Evolutionary conservation across 2,797 vertebrate species (phyloP).

Genomic region (Sphaeramia orbicularis): DNA sequence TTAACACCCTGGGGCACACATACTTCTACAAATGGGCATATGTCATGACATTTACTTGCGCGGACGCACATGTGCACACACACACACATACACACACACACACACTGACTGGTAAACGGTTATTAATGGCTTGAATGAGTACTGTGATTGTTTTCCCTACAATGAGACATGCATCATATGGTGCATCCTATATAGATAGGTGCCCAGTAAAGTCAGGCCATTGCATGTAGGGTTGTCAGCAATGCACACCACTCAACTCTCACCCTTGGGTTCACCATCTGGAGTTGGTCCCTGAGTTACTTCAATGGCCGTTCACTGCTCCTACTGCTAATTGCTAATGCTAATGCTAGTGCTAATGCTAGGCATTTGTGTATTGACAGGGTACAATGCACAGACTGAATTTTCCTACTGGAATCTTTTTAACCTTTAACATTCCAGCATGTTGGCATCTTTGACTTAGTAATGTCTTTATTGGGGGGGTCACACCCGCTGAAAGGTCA

Average conservation of each 20-base stretch:
- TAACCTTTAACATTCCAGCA: too few relatives aligned
- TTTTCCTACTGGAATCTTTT: slow-evolving; percentile 1
- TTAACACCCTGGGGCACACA: slow-evolving; percentile 71
- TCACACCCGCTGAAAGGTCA: too few relatives aligned
- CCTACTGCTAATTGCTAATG: too few relatives aligned
- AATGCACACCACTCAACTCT: background rate
- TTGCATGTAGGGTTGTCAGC: slow-evolving; percentile 54
- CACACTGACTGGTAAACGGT: slow-evolving; percentile 40
- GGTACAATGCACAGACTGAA: too few relatives aligned
- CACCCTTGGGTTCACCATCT: slow-evolving; percentile 26
- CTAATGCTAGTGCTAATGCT: too few relatives aligned
- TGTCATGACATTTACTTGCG: slow-evolving; percentile 1
- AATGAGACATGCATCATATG: slow-evolving; percentile 67
- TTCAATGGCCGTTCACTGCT: too few relatives aligned
- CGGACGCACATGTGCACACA: slow-evolving; percentile 25
- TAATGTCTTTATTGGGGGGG: too few relatives aligned
- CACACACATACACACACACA: slow-evolving; percentile 27
- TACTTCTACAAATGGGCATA: slow-evolving; percentile 33
- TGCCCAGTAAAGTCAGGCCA: slow-evolving; percentile 47
- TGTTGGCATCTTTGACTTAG: too few relatives aligned
- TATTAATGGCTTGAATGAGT: slow-evolving; percentile 76
- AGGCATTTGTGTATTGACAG: too few relatives aligned
- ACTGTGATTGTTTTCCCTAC: slow-evolving; percentile 74
- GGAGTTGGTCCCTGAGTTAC: too few relatives aligned
- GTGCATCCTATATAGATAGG: slow-evolving; percentile 46